Evolutionary conservation across 2,113 vertebrate genomes (phyloP).

Genomic region (Oenanthe melanoleuca): DNA sequence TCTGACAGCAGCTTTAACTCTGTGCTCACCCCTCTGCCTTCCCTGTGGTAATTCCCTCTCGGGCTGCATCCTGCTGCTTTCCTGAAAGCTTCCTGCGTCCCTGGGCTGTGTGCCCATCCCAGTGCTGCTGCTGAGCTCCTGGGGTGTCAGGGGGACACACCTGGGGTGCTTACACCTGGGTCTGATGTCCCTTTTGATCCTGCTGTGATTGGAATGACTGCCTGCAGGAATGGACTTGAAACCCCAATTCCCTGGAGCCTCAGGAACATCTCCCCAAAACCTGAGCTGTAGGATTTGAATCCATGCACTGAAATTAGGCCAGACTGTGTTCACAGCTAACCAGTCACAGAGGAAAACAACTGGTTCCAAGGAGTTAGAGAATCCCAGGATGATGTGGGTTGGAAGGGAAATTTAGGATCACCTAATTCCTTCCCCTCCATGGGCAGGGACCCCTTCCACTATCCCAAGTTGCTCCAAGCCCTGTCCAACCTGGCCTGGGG

Average conservation of each 20-base stretch:
- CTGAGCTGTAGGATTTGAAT: neutral
- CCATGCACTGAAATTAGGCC: neutral
- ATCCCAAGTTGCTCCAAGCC: neutral
- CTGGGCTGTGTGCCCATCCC: neutral
- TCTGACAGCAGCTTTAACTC: neutral
- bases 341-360: neutral
- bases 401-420: neutral
- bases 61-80: neutral
- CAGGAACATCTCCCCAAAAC: neutral
- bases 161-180: neutral
- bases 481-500: rapidly evolving
- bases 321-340: neutral
- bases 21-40: neutral
- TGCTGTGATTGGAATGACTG: rapidly evolving
- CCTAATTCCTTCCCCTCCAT: neutral
- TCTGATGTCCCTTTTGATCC: neutral
- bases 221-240: neutral
- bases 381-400: neutral
- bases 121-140: neutral
- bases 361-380: neutral
- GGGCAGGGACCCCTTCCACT: neutral
- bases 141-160: neutral
- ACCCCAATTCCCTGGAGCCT: neutral
- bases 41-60: neutral
- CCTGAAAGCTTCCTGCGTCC: neutral